phyloP scores from a whole-genome alignment of 2,113 vertebrate genomes.

The Rhinoptilus africanus region DNA sequence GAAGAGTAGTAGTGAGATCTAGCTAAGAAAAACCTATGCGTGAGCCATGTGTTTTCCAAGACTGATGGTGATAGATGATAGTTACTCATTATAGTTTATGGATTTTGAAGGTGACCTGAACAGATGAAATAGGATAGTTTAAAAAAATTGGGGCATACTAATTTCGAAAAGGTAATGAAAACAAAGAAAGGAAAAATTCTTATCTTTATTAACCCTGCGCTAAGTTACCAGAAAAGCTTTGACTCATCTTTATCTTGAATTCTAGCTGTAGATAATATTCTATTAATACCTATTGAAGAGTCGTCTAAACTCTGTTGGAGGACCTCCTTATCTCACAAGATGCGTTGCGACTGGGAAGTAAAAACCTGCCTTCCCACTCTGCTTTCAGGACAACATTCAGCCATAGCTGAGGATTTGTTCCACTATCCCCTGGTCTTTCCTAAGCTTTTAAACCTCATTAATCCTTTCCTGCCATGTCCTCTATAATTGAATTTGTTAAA shows the following conservation, averaged over 20 bases:
- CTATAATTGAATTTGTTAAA: not conserved
- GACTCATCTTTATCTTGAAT: not conserved
- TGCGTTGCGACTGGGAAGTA: not conserved
- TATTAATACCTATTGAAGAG: not conserved
- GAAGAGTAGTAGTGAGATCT: not conserved
- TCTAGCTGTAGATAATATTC: not conserved
- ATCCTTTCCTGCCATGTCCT: not conserved
- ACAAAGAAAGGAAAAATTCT: not conserved
- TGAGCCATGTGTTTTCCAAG: not conserved
- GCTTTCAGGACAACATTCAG: not conserved
- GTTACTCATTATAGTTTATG: not conserved
- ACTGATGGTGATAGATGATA: not conserved
- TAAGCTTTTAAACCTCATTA: slow-evolving; percentile 6
- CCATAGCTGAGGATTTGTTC: not conserved
- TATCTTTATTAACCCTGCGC: not conserved
- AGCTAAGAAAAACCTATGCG: not conserved
- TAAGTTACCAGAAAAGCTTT: not conserved
- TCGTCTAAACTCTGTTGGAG: not conserved
- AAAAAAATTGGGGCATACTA: not conserved
- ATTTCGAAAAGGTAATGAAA: not conserved
- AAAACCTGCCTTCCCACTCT: not conserved
- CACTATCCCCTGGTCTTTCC: not conserved
- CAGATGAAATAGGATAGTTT: not conserved
- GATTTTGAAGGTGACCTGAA: not conserved
- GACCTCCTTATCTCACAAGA: not conserved